phyloP scores from a whole-genome alignment of 2,113 vertebrate genomes.

The Cryptotis parvus region DNA sequence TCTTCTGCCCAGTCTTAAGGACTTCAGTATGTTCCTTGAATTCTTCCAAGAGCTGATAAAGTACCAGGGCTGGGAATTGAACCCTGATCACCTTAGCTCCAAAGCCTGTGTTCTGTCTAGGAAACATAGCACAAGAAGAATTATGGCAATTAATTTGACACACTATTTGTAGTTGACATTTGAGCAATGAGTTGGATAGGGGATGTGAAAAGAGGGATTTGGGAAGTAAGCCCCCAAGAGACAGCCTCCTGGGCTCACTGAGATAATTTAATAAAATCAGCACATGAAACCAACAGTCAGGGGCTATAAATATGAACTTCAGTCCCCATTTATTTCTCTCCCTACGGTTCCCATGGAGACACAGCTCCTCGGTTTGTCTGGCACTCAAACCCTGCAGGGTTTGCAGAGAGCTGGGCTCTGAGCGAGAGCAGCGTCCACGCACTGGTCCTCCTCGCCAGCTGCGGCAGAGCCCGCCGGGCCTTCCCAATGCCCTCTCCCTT shows the following conservation, averaged over 20 bases:
- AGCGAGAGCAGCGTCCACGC: slow-evolving; percentile 51
- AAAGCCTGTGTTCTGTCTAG: background rate
- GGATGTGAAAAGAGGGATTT: background rate
- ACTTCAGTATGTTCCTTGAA: background rate
- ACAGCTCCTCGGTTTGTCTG: slow-evolving; percentile 70
- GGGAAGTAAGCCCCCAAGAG: slow-evolving; percentile 19
- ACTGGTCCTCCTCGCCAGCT: too few species aligned
- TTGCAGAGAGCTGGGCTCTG: too few species aligned
- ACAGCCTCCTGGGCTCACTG: background rate
- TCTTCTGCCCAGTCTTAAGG: background rate
- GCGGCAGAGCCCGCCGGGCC: background rate
- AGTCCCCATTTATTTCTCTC: slow-evolving; percentile 78
- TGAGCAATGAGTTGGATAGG: background rate
- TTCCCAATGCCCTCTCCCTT: background rate
- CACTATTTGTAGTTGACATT: background rate
- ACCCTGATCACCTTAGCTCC: background rate
- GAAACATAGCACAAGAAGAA: background rate
- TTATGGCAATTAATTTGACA: background rate
- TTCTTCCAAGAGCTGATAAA: background rate
- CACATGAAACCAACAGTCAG: slow-evolving; percentile 77
- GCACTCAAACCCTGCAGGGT: slow-evolving; percentile 74
- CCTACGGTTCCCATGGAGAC: slow-evolving; percentile 87
- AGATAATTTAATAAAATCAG: slow-evolving; percentile 72
- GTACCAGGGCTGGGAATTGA: background rate
- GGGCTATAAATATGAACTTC: slow-evolving; percentile 84